Conservation (phyloP, 2,888 invertebrate species). For the Hypercompe scribonia region DNA sequence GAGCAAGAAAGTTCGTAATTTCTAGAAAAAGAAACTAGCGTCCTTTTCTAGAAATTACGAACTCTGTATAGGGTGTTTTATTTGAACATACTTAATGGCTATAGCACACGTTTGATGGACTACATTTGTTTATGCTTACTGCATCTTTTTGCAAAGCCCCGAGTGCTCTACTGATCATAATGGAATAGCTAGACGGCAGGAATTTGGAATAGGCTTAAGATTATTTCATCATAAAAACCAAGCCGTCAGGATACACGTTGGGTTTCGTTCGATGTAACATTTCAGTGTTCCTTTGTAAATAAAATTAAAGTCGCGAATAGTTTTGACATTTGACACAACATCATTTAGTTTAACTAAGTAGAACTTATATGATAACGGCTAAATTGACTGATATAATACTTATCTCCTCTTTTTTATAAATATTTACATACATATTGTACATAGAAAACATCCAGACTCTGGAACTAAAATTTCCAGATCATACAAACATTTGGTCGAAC, state of each 20-base stretch:
- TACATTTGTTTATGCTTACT: conserved; percentile 15
- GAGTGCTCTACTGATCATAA: conserved; percentile 79
- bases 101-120: conserved; percentile 12
- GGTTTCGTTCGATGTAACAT: neutral
- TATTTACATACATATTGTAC: no score
- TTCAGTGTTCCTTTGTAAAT: neutral
- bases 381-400: no score
- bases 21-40: neutral
- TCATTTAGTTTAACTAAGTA: no score
- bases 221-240: neutral
- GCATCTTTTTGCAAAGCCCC: neutral
- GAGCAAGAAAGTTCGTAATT: no score
- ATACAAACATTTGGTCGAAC: no score
- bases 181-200: neutral
- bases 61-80: conserved; percentile 1
- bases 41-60: neutral
- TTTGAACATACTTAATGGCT: conserved; percentile 11
- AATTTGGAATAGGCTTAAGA: neutral
- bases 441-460: no score
- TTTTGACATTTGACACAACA: no score
- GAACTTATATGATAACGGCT: no score
- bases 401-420: no score
- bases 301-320: no score
- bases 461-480: no score
- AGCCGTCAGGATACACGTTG: neutral